Evolutionary conservation across 30 jellyfish, hydroid and myxozoan species (phyloP).

Genomic region (Chrysaora quinquecirrha): DNA sequence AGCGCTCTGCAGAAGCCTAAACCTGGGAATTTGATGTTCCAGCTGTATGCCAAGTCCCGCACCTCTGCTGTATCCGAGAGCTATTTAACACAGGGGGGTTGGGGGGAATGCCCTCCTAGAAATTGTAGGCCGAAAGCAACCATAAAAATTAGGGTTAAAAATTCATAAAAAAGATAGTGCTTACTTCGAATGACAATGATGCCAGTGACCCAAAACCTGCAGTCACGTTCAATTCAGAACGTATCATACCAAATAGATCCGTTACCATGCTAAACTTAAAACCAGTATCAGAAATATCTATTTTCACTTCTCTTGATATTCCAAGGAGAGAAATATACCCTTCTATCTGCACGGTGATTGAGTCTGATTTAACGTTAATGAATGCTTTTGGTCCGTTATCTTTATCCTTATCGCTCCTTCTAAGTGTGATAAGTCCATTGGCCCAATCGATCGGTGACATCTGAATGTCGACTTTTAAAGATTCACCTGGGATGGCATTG

Average conservation of each 20-base stretch:
- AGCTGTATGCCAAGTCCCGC: too few species aligned
- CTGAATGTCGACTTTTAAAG: constrained; percentile 50
- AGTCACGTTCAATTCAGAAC: constrained; percentile 34
- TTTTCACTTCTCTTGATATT: constrained; percentile 22
- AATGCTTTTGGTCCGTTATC: constrained; percentile 66
- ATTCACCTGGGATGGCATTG: constrained; percentile 12
- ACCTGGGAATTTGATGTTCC: too few species aligned
- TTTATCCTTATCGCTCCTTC: constrained; percentile 34
- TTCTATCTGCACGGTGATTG: constrained; percentile 60
- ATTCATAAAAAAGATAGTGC: too few species aligned
- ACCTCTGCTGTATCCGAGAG: too few species aligned
- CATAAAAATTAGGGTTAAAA: too few species aligned
- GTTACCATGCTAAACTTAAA: constrained; percentile 42
- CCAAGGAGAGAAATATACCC: constrained; percentile 75
- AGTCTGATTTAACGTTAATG: constrained; percentile 13
- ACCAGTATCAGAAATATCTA: constrained; percentile 71
- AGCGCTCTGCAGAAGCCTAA: too few species aligned
- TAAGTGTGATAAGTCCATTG: constrained; percentile 52
- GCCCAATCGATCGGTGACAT: constrained; percentile 74
- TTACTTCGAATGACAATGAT: constrained; percentile 52
- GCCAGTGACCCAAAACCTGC: constrained; percentile 71
- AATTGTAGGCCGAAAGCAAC: too few species aligned
- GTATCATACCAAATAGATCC: constrained; percentile 51
- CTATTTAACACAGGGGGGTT: too few species aligned
- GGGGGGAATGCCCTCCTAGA: too few species aligned